Evolutionary conservation across 37 sponge, comb jelly and placozoan species (phyloP).

Genomic region (Oopsacas minuta): DNA sequence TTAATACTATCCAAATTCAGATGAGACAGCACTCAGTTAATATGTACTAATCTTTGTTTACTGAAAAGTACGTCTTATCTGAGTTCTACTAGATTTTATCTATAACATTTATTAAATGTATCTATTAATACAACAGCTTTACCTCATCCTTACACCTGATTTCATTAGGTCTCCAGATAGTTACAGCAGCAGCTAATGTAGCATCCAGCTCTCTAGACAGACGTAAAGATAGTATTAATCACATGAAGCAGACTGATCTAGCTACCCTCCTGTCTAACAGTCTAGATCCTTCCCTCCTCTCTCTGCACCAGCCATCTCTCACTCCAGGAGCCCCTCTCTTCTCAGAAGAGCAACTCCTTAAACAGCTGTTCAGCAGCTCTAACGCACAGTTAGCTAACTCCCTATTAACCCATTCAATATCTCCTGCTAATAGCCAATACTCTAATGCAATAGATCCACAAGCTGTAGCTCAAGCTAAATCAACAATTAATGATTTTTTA

Average conservation of each 20-base stretch:
- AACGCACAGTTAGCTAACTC: background rate
- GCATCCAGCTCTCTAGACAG: background rate
- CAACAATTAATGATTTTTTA: background rate
- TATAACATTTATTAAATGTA: too few relatives aligned
- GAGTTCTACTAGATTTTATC: too few relatives aligned
- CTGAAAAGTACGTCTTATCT: too few relatives aligned
- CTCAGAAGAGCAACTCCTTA: background rate
- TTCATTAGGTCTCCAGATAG: background rate
- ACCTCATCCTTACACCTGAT: too few relatives aligned
- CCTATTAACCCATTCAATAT: background rate
- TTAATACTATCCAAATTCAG: too few relatives aligned
- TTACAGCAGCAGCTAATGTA: background rate
- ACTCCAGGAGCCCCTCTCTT: background rate
- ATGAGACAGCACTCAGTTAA: too few relatives aligned
- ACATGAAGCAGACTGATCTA: background rate
- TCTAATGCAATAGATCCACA: background rate
- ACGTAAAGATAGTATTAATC: background rate
- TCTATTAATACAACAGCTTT: too few relatives aligned
- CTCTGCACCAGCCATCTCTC: background rate
- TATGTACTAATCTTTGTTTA: too few relatives aligned
- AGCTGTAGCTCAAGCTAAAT: background rate
- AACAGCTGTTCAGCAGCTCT: background rate
- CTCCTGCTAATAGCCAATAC: background rate
- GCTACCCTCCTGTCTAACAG: background rate
- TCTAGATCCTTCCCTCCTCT: background rate